Base-by-base conservation (phyloP, 2,113 vertebrate species). In the Desmodus rotundus region DNA sequence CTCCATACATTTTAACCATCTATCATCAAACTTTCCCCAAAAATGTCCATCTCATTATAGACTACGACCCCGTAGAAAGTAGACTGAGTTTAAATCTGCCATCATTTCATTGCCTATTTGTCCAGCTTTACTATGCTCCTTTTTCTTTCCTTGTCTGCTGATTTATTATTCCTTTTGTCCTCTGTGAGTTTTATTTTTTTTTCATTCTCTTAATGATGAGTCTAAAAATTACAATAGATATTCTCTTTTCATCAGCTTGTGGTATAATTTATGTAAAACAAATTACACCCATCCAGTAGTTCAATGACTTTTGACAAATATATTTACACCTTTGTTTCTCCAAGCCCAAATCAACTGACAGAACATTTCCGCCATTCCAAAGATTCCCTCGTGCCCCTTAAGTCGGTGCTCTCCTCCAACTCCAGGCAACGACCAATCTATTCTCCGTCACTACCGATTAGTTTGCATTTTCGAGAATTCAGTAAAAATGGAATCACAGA, bases 401-500 rank as follows among this genome's bases (percentile, higher is more conserved):
- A 52, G 58, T 52, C 19, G 24, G 16, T 52, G 19, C n/a, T 68
- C 74, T 67, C 36, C 43, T 89, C 50, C 33, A 54, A 43, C 50
- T 36, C 31, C 73, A 85, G 41, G 47, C 54, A 89, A 33, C 28
- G 33, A 85, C 67, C 80, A 36, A 61, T 72, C 33, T 78, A 4
- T 38, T 90, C 82, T n/a, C n/a, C 76, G 28, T 50, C 54, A 47
- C 56, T 56, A 78, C 17, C 68, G 56, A 74, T 91, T 54, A 67
- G 16, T 90, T 28, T 76, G 50, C 12, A 70, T 85, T 92, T 94
- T 94, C 12, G 36, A 68, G 31, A 94, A 89, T 94, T 89, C 70
- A 61, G 84, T 63, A 43, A 86, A 93, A 68, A 76, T 81, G 63
- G 78, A 82, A 87, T 87, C 24, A 83, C 22, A 52, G 2, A 65